Conservation (phyloP, 2,888 invertebrate species). For the Pollenia amentaria region DNA sequence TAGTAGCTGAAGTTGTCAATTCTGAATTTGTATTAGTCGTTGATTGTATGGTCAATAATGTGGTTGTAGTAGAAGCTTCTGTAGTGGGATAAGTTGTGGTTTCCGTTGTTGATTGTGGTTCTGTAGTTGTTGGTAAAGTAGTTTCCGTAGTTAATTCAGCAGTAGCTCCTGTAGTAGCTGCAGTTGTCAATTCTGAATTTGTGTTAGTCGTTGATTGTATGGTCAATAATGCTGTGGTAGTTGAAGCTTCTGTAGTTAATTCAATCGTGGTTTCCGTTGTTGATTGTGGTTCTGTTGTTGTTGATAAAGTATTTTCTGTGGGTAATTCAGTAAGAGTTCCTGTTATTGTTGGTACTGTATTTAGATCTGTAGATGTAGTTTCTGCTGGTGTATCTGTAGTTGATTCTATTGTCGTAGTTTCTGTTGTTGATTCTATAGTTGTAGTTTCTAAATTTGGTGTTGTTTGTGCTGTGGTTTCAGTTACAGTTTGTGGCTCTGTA, state of each 20-base stretch:
- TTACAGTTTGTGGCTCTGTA: not conserved
- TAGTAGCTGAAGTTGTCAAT: not conserved
- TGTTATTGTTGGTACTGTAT: too few species aligned
- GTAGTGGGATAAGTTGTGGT: not conserved
- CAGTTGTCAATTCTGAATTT: not conserved
- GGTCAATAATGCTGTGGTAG: not conserved
- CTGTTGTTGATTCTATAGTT: not conserved
- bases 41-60: too few species aligned
- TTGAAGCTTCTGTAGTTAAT: not conserved
- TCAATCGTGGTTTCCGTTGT: not conserved
- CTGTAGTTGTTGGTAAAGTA: not conserved
- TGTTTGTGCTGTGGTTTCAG: not conserved
- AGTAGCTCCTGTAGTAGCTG: not conserved
- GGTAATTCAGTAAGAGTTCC: not conserved
- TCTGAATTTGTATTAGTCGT: not conserved
- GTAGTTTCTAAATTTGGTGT: not conserved
- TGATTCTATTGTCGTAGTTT: not conserved
- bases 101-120: slow-evolving; percentile 10
- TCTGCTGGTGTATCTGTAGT: not conserved
- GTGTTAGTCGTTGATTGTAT: not conserved
- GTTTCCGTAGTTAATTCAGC: slow-evolving; percentile 5
- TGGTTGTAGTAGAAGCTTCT: too few species aligned
- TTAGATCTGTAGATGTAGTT: too few species aligned
- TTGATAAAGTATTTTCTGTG: not conserved
- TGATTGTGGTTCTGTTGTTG: not conserved